Base-by-base conservation (phyloP, 2,797 vertebrate species). In the Cossypha niveicapilla region DNA sequence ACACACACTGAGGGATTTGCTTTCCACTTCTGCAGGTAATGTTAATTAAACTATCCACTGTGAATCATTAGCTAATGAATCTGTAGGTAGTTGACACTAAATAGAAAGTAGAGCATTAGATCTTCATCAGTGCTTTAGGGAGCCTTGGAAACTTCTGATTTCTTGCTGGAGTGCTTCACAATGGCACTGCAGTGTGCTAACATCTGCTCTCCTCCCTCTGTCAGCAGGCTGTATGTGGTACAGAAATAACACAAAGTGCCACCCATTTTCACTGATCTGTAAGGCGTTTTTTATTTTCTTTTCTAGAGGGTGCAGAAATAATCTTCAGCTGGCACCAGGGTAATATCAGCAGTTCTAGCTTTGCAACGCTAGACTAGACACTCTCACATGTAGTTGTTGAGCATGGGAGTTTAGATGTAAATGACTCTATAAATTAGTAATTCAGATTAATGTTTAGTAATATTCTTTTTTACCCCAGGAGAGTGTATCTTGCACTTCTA, bases 161-260 rank as follows among this genome's bases (percentile, higher is more conserved):
- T 79, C 76, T 91, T 92, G n/a, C 50, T 2, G 11, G 65, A 78
- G 63, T 62, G 39, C 42, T 93, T 96, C 85, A 37, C 1, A 2
- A 71, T 90, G 80, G 63, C 60, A 45, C 54, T 82, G 61, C 77
- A 96, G 88, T 65, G 2, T 82, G 61, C 65, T 90, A 95, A 96
- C 94, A 96, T 96, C 94, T 96, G 94, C 68, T 95, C 86, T 94
- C 86, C 78, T 92, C 72, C 61, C 89, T 94, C 91, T 92, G 48
- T 94, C 80, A 90, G 72, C 93, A 90, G 86, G 68, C 82, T 90
- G 12, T 60, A 16, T 48, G 47, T 68, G 42, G 24, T 84, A 92
- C 85, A 94, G 88, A 97, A 96, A 94, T 90, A 94, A 88, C 88
- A 79, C 73, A 11, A 92, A 92, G 71, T 93, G 81, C 77, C 77